These are phyloP conservation scores for Girardia tigrina DNA, from an alignment of 2,888 invertebrate species.

Conservation along the genomic window DNA sequence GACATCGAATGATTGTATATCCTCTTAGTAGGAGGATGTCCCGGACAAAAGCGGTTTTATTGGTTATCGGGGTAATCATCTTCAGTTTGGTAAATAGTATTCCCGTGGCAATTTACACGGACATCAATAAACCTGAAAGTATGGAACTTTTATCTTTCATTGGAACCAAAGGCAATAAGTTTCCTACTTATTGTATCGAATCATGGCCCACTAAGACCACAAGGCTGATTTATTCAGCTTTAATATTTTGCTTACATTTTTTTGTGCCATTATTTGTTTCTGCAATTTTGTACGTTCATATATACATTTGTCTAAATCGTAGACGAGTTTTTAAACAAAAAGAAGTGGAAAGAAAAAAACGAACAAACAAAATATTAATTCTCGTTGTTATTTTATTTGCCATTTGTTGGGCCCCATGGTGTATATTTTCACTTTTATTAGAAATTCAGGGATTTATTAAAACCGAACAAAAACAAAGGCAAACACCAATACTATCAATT, in stretches of 20 bases:
- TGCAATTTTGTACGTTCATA: slow-evolving; percentile 35
- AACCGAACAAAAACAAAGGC: background rate
- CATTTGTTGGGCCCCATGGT: slow-evolving; percentile 37
- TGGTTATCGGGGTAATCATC: slow-evolving; percentile 27
- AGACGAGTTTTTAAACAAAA: slow-evolving; percentile 32
- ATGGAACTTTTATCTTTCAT: background rate
- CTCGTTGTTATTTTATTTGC: slow-evolving; percentile 35
- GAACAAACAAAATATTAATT: slow-evolving; percentile 36
- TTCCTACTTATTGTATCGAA: slow-evolving; percentile 34
- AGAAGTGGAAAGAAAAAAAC: slow-evolving; percentile 33
- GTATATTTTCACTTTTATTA: slow-evolving; percentile 31
- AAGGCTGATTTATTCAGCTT: slow-evolving; percentile 32
- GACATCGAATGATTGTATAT: slow-evolving; percentile 36
- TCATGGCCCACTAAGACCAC: slow-evolving; percentile 30
- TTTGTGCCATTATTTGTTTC: slow-evolving; percentile 32
- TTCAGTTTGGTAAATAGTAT: slow-evolving; percentile 33
- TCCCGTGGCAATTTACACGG: slow-evolving; percentile 33
- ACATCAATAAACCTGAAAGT: background rate
- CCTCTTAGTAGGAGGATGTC: slow-evolving; percentile 33
- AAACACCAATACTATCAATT: background rate
- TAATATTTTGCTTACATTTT: slow-evolving; percentile 34
- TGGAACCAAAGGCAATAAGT: slow-evolving; percentile 3
- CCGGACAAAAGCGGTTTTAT: slow-evolving; percentile 24
- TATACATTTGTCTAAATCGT: slow-evolving; percentile 34
- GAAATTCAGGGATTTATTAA: slow-evolving; percentile 29